A percentile compares a stretch with the other conserved stretches of the same genome.
Evolutionary conservation across 53 echinoderm and acorn worm genomes (phyloP).

Genomic region (Apostichopus leukothele): DNA sequence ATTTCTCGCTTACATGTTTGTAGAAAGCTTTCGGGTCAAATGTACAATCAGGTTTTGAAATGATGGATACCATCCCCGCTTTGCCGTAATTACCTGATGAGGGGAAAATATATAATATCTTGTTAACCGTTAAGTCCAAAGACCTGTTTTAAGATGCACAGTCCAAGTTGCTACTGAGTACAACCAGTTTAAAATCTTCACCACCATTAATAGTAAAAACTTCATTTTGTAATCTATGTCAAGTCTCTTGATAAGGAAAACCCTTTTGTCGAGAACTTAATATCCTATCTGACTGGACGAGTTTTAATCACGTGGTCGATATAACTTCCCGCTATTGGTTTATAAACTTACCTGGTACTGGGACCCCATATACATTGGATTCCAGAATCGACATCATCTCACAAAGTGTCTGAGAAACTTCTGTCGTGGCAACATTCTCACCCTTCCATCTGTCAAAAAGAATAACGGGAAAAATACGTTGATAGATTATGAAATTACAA

Average conservation of each 20-base stretch:
- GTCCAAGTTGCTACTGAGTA: too few relatives aligned
- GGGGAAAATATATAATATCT: neutral
- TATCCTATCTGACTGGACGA: too few relatives aligned
- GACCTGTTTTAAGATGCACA: neutral
- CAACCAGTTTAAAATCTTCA: too few relatives aligned
- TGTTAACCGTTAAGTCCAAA: neutral
- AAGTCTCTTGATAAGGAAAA: too few relatives aligned
- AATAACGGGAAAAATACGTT: neutral
- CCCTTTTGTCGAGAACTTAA: too few relatives aligned
- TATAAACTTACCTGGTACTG: slow-evolving; percentile 68
- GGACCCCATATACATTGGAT: slow-evolving; percentile 84
- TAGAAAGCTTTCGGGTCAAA: slow-evolving; percentile 65
- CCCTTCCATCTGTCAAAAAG: slow-evolving; percentile 84
- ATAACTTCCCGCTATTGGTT: too few relatives aligned
- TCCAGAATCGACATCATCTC: slow-evolving; percentile 73
- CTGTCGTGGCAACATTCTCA: slow-evolving; percentile 96
- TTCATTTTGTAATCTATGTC: neutral
- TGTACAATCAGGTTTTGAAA: slow-evolving; percentile 49
- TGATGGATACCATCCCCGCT: slow-evolving; percentile 90
- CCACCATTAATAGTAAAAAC: neutral
- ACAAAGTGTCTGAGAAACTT: slow-evolving; percentile 79
- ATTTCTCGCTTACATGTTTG: slow-evolving; percentile 60
- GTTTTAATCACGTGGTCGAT: too few relatives aligned
- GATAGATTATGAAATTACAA: too few relatives aligned
- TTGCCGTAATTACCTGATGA: slow-evolving; percentile 85